phyloP scores from a whole-genome alignment of 2,888 invertebrate genomes.

The Cerastis leucographa region DNA sequence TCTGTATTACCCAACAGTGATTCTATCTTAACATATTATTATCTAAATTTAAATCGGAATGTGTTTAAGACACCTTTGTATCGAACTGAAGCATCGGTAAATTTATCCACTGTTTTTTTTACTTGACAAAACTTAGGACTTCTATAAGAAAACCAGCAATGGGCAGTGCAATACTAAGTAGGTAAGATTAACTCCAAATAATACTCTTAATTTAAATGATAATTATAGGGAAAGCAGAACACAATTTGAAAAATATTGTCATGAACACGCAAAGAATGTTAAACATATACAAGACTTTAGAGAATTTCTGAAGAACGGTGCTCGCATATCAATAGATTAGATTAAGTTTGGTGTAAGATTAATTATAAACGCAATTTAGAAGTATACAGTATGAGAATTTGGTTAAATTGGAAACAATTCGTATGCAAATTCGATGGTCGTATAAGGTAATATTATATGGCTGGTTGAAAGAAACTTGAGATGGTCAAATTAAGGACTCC shows the following conservation, averaged over 20 bases:
- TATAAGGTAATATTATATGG: constrained; percentile 34
- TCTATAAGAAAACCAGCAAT: constrained; percentile 24
- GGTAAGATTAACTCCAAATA: constrained; percentile 38
- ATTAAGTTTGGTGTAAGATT: constrained; percentile 56
- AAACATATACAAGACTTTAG: constrained; percentile 29
- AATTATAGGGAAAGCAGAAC: constrained; percentile 63
- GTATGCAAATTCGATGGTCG: constrained; percentile 53
- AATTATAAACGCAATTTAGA: constrained; percentile 47
- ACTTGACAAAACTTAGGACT: not conserved
- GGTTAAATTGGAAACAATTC: constrained; percentile 56
- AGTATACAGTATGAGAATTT: constrained; percentile 31
- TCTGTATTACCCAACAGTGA: constrained; percentile 62
- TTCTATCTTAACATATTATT: constrained; percentile 66
- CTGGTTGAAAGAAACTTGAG: constrained; percentile 34
- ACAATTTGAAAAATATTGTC: constrained; percentile 49
- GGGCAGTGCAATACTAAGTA: constrained; percentile 19
- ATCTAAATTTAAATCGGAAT: constrained; percentile 72
- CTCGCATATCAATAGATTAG: constrained; percentile 42
- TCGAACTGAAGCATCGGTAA: constrained; percentile 59
- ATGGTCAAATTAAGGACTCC: constrained; percentile 42
- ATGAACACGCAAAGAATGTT: constrained; percentile 41
- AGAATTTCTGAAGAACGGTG: constrained; percentile 25
- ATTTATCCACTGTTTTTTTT: constrained; percentile 29
- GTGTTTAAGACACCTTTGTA: constrained; percentile 68
- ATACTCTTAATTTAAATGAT: constrained; percentile 64